Evolutionary conservation across 2,888 invertebrate genomes (phyloP).

Genomic region (Alcis repandata): DNA sequence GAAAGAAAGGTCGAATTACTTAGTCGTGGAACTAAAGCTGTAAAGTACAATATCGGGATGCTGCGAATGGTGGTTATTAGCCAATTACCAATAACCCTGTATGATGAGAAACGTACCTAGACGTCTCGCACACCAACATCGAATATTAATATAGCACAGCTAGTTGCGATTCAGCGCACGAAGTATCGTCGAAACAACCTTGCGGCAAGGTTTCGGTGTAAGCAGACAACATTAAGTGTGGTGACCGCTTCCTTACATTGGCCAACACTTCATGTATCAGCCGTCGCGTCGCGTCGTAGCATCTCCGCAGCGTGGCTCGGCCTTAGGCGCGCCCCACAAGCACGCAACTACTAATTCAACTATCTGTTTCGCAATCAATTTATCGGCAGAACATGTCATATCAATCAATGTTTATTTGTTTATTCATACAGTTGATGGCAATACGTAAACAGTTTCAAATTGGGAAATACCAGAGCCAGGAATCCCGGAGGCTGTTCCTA

Average conservation of each 20-base stretch:
- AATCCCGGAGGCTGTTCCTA: too few relatives aligned
- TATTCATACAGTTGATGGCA: too few relatives aligned
- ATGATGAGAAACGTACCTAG: constrained; percentile 36
- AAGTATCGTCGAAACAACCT: constrained; percentile 72
- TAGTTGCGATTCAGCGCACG: constrained; percentile 76
- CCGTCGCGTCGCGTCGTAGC: not conserved
- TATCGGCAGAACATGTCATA: constrained; percentile 17
- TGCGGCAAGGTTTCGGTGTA: constrained; percentile 75
- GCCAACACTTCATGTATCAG: constrained; percentile 25
- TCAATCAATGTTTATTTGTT: constrained; percentile 27
- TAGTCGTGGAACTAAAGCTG: too few relatives aligned
- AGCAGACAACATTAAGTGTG: constrained; percentile 58
- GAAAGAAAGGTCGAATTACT: too few relatives aligned
- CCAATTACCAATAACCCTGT: not conserved
- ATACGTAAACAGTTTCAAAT: too few relatives aligned
- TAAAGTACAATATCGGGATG: too few relatives aligned
- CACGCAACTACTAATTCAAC: not conserved
- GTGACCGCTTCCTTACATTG: constrained; percentile 49
- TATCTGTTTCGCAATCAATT: constrained; percentile 15
- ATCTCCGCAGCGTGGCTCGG: not conserved
- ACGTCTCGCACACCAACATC: constrained; percentile 43
- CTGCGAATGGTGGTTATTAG: too few relatives aligned
- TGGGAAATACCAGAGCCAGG: too few relatives aligned
- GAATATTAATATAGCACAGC: constrained; percentile 64
- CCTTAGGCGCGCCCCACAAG: not conserved